Percentiles rank a stretch among this genome's conserved stretches.
Evolutionary conservation across 1,140 invertebrate genomes (phyloP).

Genomic region (Lucilia cuprina): DNA sequence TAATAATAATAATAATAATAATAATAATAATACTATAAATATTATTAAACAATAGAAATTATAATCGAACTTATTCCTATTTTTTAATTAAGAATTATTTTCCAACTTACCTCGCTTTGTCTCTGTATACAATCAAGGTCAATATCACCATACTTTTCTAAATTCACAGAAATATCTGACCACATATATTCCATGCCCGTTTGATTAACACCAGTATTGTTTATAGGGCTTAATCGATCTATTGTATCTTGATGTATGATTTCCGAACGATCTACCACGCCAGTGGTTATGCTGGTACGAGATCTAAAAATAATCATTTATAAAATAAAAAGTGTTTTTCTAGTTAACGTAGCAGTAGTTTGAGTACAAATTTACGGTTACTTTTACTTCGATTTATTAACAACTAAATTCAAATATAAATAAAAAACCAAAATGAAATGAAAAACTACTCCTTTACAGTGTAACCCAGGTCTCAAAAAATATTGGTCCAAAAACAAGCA

Average conservation of each 20-base stretch:
- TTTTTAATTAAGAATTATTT: not conserved
- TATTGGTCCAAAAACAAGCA: too few species aligned
- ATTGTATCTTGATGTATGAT: conserved; percentile 58
- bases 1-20: too few species aligned
- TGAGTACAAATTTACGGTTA: too few species aligned
- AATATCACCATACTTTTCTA: conserved; percentile 68
- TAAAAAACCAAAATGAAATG: too few species aligned
- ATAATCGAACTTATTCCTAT: too few species aligned
- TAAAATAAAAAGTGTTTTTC: not conserved
- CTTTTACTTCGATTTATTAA: too few species aligned
- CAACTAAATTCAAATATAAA: too few species aligned
- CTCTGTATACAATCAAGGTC: conserved; percentile 57
- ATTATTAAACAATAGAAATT: too few species aligned
- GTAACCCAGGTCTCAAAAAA: too few species aligned
- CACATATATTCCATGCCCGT: conserved; percentile 50
- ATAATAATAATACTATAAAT: too few species aligned
- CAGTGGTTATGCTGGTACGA: conserved; percentile 73
- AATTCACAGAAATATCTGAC: conserved; percentile 54
- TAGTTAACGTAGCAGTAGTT: too few species aligned
- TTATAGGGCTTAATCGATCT: conserved; percentile 59
- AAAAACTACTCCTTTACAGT: too few species aligned
- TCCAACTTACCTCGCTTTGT: conserved; percentile 50
- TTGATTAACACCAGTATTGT: conserved; percentile 51
- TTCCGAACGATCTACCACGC: conserved; percentile 65
- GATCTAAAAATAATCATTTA: conserved; percentile 43